Evolutionary conservation across 2,797 vertebrate genomes (phyloP).

Genomic region (Tenualosa ilisha): DNA sequence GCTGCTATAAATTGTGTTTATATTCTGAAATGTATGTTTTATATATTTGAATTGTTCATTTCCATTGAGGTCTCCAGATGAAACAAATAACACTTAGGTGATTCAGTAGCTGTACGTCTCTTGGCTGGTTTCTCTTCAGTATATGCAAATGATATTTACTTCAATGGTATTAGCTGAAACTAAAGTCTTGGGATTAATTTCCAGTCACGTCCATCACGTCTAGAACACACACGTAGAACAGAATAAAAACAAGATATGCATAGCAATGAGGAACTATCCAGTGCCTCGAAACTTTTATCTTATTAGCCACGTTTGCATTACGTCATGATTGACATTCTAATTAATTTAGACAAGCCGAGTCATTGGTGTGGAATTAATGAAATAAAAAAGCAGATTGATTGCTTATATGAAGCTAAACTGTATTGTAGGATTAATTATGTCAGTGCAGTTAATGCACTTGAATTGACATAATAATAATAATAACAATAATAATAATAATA

Average conservation of each 20-base stretch:
- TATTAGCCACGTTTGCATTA: constrained; percentile 37
- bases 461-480: constrained; percentile 15
- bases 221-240: background rate
- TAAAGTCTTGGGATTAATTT: background rate
- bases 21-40: background rate
- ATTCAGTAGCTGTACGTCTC: background rate
- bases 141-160: background rate
- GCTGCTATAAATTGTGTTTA: background rate
- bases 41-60: background rate
- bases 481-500: constrained; percentile 1
- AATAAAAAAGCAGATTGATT: constrained; percentile 17
- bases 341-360: constrained; percentile 36
- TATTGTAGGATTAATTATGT: background rate
- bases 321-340: constrained; percentile 38
- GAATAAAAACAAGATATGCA: constrained; percentile 13
- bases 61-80: background rate
- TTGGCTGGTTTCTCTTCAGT: background rate
- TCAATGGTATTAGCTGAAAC: background rate
- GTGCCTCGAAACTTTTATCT: constrained; percentile 9
- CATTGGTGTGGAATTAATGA: background rate
- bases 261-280: constrained; percentile 7
- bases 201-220: background rate
- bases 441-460: background rate
- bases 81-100: background rate
- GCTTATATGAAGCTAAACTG: background rate